Evolutionary conservation across 2,797 vertebrate genomes (phyloP).

Genomic region (Acanthiza pusilla): DNA sequence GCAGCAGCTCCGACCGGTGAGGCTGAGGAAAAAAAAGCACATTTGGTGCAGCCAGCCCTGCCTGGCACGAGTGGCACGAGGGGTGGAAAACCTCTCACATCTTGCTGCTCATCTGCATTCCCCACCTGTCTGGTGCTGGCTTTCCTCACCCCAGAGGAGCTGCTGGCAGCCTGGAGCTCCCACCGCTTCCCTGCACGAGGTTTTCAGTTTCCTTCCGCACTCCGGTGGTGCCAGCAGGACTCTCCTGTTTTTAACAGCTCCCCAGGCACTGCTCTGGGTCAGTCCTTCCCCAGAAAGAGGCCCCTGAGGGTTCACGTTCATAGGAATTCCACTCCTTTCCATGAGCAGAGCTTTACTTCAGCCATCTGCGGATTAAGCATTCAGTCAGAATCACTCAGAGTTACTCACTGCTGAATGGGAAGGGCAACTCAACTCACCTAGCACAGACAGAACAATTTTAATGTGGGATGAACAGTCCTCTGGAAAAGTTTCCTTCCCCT

Average conservation of each 20-base stretch:
- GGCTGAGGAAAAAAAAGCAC: neutral
- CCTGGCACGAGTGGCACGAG: neutral
- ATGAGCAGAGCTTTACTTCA: neutral
- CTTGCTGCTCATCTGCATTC: neutral
- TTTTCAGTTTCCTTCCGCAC: neutral
- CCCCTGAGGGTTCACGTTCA: fast-evolving
- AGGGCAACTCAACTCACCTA: neutral
- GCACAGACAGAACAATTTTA: neutral
- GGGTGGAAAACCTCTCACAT: neutral
- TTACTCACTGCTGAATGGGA: neutral
- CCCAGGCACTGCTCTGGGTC: neutral
- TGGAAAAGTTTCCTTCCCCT: neutral
- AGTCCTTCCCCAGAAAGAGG: neutral
- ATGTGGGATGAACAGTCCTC: neutral
- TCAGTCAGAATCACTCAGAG: neutral
- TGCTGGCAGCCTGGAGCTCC: neutral
- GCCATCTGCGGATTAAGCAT: neutral
- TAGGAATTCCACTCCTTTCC: neutral
- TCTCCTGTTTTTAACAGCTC: neutral
- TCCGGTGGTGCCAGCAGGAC: neutral
- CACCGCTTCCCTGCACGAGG: fast-evolving
- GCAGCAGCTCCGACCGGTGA: neutral
- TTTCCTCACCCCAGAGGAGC: neutral
- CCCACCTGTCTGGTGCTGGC: neutral
- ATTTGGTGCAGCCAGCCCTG: neutral